phyloP scores from a whole-genome alignment of 2,113 vertebrate genomes.

The Tor tambroides region DNA sequence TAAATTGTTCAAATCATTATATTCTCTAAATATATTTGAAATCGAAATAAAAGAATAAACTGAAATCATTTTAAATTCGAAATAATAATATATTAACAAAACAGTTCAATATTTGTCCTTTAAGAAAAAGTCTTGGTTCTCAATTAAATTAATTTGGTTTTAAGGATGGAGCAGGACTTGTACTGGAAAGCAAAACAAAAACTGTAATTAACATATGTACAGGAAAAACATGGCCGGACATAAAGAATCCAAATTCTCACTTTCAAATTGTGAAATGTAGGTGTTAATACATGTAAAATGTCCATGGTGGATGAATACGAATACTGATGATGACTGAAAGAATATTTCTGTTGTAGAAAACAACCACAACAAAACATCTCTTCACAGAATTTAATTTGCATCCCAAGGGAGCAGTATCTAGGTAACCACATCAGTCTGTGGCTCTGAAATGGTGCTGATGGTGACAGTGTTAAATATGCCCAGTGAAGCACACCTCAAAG shows the following conservation, averaged over 20 bases:
- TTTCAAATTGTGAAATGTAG: constrained; percentile 7
- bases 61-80: not conserved
- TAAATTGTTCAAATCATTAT: not conserved
- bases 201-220: not conserved
- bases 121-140: not conserved
- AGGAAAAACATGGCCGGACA: not conserved
- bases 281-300: constrained; percentile 2
- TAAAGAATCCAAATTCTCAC: not conserved
- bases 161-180: not conserved
- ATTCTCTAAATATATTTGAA: too few relatives aligned
- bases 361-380: constrained; percentile 58
- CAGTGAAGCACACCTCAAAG: constrained; percentile 69
- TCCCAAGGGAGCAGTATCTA: constrained; percentile 63
- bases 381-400: constrained; percentile 61
- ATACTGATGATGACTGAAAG: constrained; percentile 31
- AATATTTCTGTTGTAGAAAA: constrained; percentile 55
- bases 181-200: not conserved
- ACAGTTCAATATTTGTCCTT: not conserved
- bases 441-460: constrained; percentile 61
- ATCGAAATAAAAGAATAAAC: too few relatives aligned
- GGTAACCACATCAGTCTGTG: constrained; percentile 60
- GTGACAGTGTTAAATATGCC: constrained; percentile 75
- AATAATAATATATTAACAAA: not conserved
- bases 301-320: not conserved
- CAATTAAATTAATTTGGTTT: not conserved